Percentiles rank a stretch among this genome's conserved stretches.
Conservation (phyloP, 2,888 invertebrate genomes). For the Archips xylosteana region DNA sequence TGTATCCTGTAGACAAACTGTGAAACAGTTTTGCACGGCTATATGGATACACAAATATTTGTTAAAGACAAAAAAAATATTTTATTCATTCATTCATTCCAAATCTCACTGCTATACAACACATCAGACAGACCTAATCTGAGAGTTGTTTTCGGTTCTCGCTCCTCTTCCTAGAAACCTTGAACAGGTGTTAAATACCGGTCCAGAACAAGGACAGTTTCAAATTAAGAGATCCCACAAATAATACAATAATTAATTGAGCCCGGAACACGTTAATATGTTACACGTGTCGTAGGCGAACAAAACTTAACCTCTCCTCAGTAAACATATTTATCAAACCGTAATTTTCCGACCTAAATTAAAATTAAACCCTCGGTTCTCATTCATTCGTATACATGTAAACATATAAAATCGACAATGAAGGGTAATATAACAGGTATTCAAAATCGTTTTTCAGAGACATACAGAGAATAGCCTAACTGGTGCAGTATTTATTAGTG, state of each 20-base stretch:
- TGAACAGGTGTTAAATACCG: too few species aligned
- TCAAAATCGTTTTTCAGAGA: background rate
- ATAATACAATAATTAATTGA: background rate
- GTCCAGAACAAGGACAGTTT: too few species aligned
- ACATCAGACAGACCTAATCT: too few species aligned
- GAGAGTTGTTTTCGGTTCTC: too few species aligned
- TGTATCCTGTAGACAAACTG: too few species aligned
- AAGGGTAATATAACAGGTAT: background rate
- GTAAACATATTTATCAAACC: background rate
- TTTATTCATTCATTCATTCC: too few species aligned
- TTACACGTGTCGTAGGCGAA: background rate
- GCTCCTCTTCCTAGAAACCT: too few species aligned
- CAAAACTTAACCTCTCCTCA: background rate
- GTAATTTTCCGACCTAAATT: background rate
- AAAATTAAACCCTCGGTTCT: background rate
- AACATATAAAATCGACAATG: background rate
- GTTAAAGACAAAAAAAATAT: too few species aligned
- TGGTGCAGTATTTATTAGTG: too few species aligned
- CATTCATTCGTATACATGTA: background rate
- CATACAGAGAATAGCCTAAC: background rate
- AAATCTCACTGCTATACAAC: too few species aligned
- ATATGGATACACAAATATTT: too few species aligned
- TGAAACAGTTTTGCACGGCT: too few species aligned
- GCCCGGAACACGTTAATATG: background rate
- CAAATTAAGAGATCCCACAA: background rate